Conservation (phyloP, 1,140 invertebrate species). For the Berghia stephanieae region DNA sequence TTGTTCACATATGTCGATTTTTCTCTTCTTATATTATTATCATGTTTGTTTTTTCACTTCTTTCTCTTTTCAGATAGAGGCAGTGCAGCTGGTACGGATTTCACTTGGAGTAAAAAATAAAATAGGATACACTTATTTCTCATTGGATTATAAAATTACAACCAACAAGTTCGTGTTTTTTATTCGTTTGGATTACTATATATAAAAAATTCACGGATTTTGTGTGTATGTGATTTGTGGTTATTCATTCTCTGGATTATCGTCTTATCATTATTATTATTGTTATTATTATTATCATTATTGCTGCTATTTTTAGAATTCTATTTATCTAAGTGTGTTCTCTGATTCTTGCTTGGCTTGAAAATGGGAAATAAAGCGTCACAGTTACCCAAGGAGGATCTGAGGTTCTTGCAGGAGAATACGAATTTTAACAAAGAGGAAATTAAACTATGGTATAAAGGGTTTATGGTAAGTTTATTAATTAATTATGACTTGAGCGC, state of each 20-base stretch:
- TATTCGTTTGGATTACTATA: not conserved
- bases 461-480: conserved; percentile 68
- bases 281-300: not conserved
- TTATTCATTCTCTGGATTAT: not conserved
- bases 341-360: not conserved
- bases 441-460: conserved; percentile 68
- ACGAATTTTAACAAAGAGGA: conserved; percentile 67
- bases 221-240: not conserved
- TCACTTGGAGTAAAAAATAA: too few relatives aligned
- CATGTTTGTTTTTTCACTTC: too few relatives aligned
- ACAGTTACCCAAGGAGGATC: conserved; percentile 62
- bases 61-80: too few relatives aligned
- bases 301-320: not conserved
- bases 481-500: too few relatives aligned
- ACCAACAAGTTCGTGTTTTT: too few relatives aligned
- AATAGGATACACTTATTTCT: too few relatives aligned
- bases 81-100: too few relatives aligned
- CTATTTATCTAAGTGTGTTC: not conserved
- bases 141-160: too few relatives aligned
- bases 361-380: conserved; percentile 57
- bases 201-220: not conserved
- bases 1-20: too few relatives aligned
- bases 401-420: conserved; percentile 64
- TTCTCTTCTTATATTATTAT: too few relatives aligned
- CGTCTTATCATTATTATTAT: not conserved